phyloP scores from a whole-genome alignment of 1,140 invertebrate species.

The Dufourea novaeangliae region DNA sequence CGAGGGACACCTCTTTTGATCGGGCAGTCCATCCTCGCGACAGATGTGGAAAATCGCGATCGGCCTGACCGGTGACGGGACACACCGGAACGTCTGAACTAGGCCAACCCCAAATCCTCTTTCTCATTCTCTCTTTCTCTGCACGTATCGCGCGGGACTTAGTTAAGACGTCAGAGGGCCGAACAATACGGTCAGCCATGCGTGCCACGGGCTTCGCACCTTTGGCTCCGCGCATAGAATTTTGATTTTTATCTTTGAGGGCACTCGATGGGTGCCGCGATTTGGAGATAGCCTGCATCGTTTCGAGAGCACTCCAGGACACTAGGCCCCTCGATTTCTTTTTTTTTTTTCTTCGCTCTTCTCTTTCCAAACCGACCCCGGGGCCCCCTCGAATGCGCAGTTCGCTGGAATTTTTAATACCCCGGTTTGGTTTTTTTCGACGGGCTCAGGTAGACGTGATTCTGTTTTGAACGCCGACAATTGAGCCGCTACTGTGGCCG shows the following conservation, averaged over 20 bases:
- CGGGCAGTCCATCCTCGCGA: slow-evolving; percentile 58
- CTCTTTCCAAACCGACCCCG: slow-evolving; percentile 31
- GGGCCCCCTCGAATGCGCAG: slow-evolving; percentile 64
- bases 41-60: slow-evolving; percentile 60
- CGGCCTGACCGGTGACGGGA: slow-evolving; percentile 42
- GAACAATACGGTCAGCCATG: slow-evolving; percentile 81
- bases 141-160: slow-evolving; percentile 64
- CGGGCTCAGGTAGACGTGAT: not conserved
- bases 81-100: not conserved
- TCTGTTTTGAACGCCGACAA: not conserved
- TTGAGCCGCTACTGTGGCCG: not conserved
- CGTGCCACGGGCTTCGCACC: slow-evolving; percentile 79
- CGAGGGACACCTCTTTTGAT: slow-evolving; percentile 49
- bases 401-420: slow-evolving; percentile 45
- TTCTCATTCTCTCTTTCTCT: slow-evolving; percentile 27
- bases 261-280: slow-evolving; percentile 79
- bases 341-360: slow-evolving; percentile 8
- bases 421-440: not conserved
- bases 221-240: slow-evolving; percentile 74
- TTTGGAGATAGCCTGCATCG: slow-evolving; percentile 78
- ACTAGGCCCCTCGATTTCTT: slow-evolving; percentile 56
- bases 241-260: slow-evolving; percentile 81
- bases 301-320: slow-evolving; percentile 74
- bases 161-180: slow-evolving; percentile 81
- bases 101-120: slow-evolving; percentile 26